Conservation (phyloP, 2,113 vertebrate species). For the Rhombomys opimus region DNA sequence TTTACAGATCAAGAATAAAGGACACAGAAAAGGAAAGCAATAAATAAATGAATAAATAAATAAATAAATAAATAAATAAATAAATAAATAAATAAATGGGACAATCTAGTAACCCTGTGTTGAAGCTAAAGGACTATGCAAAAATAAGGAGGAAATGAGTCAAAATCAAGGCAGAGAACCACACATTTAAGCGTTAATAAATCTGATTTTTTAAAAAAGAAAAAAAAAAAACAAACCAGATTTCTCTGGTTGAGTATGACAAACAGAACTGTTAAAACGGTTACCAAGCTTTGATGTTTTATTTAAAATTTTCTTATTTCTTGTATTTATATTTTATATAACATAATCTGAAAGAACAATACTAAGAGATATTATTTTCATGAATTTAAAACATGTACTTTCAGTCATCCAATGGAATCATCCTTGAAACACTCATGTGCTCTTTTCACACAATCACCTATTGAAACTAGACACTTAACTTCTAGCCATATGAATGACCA, state of each 20-base stretch:
- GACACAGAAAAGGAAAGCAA: not conserved
- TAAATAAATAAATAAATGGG: not conserved
- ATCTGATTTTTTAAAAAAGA: too few relatives aligned
- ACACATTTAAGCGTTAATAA: not conserved
- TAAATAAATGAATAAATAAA: too few relatives aligned
- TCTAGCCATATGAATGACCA: not conserved
- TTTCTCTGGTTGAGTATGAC: not conserved
- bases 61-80: not conserved
- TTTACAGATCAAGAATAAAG: slow-evolving; percentile 1
- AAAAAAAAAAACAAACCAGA: not conserved
- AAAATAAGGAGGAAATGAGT: not conserved
- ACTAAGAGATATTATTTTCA: not conserved
- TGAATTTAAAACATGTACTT: not conserved
- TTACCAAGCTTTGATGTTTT: not conserved
- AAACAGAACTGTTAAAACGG: not conserved
- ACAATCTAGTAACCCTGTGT: not conserved
- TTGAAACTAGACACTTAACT: not conserved
- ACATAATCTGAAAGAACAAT: not conserved
- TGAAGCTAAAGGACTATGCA: not conserved
- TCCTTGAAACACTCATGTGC: not conserved
- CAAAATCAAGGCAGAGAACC: not conserved
- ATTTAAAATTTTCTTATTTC: not conserved
- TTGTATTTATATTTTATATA: not conserved
- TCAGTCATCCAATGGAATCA: not conserved
- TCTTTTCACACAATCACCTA: not conserved